Percentiles rank a stretch among this genome's conserved stretches.
phyloP scores from a whole-genome alignment of 2,113 vertebrate species.

The Arvicanthis niloticus region DNA sequence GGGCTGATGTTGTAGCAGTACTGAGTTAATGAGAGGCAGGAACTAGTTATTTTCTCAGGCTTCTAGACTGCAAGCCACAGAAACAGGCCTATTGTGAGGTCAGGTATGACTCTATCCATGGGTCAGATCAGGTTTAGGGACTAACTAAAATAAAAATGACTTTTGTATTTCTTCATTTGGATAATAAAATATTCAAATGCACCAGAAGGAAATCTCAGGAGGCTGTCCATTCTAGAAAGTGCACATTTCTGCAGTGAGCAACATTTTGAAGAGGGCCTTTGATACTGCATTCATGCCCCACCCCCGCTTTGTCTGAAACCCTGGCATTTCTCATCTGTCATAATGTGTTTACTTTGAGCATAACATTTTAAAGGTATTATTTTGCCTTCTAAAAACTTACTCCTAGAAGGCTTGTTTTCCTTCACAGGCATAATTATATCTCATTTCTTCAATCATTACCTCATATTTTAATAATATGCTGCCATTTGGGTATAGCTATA shows the following conservation, averaged over 20 bases:
- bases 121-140: not conserved
- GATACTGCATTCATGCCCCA: slow-evolving; percentile 8
- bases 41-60: slow-evolving; percentile 21
- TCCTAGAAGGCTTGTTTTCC: slow-evolving; percentile 78
- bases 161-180: slow-evolving; percentile 50
- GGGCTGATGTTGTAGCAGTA: not conserved
- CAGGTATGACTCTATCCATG: not conserved
- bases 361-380: slow-evolving; percentile 78
- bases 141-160: slow-evolving; percentile 25
- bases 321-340: slow-evolving; percentile 65
- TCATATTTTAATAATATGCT: slow-evolving; percentile 82
- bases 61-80: not conserved
- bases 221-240: not conserved
- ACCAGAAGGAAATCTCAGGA: slow-evolving; percentile 36
- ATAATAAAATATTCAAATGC: slow-evolving; percentile 32
- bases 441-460: slow-evolving; percentile 77
- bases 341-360: slow-evolving; percentile 68
- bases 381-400: slow-evolving; percentile 73
- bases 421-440: slow-evolving; percentile 77
- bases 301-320: slow-evolving; percentile 50
- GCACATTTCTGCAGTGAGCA: slow-evolving; percentile 21
- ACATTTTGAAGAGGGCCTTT: slow-evolving; percentile 60
- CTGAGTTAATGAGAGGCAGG: not conserved
- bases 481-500: slow-evolving; percentile 77
- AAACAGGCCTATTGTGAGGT: not conserved